Conservation (phyloP, 2,113 vertebrate genomes). For the Petrocephalus zakoni region DNA sequence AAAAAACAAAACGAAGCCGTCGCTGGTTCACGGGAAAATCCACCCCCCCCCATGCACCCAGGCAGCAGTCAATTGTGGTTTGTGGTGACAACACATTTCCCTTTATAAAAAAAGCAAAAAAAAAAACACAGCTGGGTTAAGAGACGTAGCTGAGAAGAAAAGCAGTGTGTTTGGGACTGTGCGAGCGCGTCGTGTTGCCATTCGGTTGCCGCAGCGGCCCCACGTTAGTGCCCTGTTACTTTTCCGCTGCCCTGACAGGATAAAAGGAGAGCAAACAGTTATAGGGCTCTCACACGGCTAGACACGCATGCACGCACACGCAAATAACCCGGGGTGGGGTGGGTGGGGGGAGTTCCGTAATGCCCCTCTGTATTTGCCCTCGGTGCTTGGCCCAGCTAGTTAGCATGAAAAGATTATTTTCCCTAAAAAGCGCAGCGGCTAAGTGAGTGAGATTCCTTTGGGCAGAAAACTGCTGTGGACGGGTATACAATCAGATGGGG, state of each 20-base stretch:
- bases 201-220: background rate
- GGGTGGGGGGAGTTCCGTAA: background rate
- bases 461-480: conserved; percentile 51
- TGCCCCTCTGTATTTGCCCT: conserved; percentile 36
- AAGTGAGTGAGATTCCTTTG: conserved; percentile 64
- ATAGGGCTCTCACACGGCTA: conserved; percentile 12
- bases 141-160: background rate
- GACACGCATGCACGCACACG: background rate
- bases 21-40: background rate
- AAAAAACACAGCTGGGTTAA: background rate
- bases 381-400: conserved; percentile 41
- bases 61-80: background rate
- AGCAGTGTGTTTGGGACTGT: background rate
- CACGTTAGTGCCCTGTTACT: background rate
- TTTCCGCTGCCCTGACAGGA: background rate
- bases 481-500: conserved; percentile 54
- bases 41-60: background rate
- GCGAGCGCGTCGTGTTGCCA: background rate
- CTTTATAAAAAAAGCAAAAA: background rate
- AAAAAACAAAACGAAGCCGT: background rate
- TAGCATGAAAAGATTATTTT: conserved; percentile 63
- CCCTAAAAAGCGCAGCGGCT: conserved; percentile 44
- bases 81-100: background rate
- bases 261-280: background rate
- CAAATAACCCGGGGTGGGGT: background rate